Percentiles rank a stretch among this genome's conserved stretches.
phyloP scores from a whole-genome alignment of 2,797 vertebrate species.

The Manis pentadactyla region DNA sequence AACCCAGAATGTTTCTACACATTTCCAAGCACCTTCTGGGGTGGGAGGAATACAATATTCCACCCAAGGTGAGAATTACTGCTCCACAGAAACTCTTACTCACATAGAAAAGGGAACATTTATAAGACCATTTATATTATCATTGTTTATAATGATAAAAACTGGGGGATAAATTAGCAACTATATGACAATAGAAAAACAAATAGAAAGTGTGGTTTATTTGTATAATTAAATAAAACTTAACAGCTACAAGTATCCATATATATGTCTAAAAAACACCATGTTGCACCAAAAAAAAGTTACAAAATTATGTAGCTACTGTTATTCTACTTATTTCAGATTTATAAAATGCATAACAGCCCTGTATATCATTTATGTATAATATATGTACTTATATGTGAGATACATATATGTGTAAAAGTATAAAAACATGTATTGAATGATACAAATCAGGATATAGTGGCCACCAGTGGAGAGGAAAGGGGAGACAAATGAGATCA shows the following conservation, averaged over 20 bases:
- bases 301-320: not conserved
- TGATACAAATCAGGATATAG: not conserved
- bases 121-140: not conserved
- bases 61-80: not conserved
- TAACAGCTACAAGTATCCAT: not conserved
- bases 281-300: not conserved
- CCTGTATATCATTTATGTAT: not conserved
- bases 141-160: conserved; percentile 3
- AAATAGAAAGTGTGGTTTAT: not conserved
- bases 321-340: not conserved
- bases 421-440: not conserved
- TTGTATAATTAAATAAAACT: not conserved
- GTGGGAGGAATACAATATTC: not conserved
- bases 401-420: not conserved
- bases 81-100: not conserved
- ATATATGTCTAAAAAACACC: not conserved
- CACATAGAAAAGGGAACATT: not conserved
- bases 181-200: not conserved
- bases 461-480: not conserved
- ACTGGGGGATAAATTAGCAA: not conserved
- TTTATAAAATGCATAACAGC: not conserved
- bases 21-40: not conserved
- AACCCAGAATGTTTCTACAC: not conserved
- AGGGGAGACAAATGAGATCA: not conserved
- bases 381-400: not conserved